Evolutionary conservation across 2,888 invertebrate genomes (phyloP).

Genomic region (Sphinx pinastri): DNA sequence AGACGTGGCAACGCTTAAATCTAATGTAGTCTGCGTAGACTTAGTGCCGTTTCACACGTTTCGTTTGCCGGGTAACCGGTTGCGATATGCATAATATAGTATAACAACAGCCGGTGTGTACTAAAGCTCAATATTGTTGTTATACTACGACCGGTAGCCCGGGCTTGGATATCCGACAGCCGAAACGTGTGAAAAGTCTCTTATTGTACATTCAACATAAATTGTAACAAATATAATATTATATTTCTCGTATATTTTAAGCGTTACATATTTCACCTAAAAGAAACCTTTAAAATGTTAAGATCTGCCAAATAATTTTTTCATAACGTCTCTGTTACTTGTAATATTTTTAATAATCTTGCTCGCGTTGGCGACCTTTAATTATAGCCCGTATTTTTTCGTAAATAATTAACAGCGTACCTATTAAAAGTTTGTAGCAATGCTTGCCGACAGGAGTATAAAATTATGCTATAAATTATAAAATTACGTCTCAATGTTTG

Average conservation of each 20-base stretch:
- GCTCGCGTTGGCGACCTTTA: constrained; percentile 17
- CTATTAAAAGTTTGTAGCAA: constrained; percentile 18
- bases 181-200: too few species aligned
- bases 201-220: constrained; percentile 18
- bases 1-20: constrained; percentile 15
- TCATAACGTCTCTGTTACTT: constrained; percentile 17
- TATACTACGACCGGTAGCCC: too few species aligned
- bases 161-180: too few species aligned
- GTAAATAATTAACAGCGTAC: constrained; percentile 19
- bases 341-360: constrained; percentile 18
- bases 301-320: neutral
- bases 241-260: neutral
- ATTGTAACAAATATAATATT: constrained; percentile 10
- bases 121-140: too few species aligned
- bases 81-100: too few species aligned
- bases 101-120: too few species aligned
- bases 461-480: constrained; percentile 14
- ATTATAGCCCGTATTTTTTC: constrained; percentile 14
- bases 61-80: too few species aligned
- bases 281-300: neutral
- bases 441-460: neutral
- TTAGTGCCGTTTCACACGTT: neutral
- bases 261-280: neutral
- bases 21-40: constrained; percentile 11
- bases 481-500: constrained; percentile 4